Conservation (phyloP, 2,888 invertebrate genomes). For the Diplolepis rosae region DNA sequence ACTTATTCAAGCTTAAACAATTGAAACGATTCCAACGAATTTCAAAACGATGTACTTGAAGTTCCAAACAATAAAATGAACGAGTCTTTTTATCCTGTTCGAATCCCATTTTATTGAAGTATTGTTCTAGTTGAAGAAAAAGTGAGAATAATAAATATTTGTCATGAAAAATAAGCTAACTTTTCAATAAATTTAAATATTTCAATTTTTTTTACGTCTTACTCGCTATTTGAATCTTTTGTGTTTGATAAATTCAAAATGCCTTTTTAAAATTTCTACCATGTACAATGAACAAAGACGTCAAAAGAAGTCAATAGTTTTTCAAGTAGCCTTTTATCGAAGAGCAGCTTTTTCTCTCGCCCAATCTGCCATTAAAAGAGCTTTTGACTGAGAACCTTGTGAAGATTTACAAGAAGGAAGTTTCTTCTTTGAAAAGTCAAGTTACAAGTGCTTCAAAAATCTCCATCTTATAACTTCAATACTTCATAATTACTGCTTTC, state of each 20-base stretch:
- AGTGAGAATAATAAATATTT: too few relatives aligned
- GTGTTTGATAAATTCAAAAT: constrained; percentile 10
- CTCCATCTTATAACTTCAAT: not conserved
- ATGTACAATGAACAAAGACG: constrained; percentile 19
- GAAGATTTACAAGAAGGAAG: not conserved
- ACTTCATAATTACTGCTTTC: too few relatives aligned
- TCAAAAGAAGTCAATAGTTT: constrained; percentile 29
- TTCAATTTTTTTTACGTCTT: too few relatives aligned
- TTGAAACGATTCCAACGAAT: too few relatives aligned
- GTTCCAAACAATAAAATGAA: too few relatives aligned
- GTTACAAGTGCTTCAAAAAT: not conserved
- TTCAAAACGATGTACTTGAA: too few relatives aligned
- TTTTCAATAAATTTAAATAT: too few relatives aligned
- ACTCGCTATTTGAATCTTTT: not conserved
- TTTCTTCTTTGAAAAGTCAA: constrained; percentile 19
- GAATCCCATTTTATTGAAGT: too few relatives aligned
- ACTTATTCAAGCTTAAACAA: too few relatives aligned
- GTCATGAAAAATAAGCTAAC: too few relatives aligned
- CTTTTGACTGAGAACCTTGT: not conserved
- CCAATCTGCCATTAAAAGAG: constrained; percentile 15
- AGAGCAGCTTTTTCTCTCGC: constrained; percentile 25
- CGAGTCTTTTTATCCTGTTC: too few relatives aligned
- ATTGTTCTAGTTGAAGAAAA: too few relatives aligned
- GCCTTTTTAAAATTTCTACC: not conserved
- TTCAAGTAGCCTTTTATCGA: constrained; percentile 18